Evolutionary conservation across 2,113 vertebrate genomes (phyloP).

Genomic region (Boulengeromyrus knoepffleri): DNA sequence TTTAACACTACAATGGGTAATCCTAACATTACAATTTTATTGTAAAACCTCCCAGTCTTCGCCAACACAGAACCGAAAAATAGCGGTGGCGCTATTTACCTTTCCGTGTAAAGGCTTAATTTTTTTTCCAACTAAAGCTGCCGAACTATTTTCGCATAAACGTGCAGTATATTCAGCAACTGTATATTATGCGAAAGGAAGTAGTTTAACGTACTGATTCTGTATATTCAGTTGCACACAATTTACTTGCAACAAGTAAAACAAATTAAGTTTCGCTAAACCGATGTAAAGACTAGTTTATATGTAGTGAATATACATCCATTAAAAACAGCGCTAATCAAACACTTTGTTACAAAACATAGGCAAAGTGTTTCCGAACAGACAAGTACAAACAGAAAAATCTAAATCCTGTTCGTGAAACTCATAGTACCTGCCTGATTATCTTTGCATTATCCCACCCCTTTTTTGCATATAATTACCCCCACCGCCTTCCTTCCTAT

Average conservation of each 20-base stretch:
- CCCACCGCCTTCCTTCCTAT: neutral
- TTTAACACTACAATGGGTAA: neutral
- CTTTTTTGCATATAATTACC: neutral
- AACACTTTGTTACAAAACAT: neutral
- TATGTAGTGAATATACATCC: neutral
- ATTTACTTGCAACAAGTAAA: neutral
- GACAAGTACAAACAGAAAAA: neutral
- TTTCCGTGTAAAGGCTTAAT: neutral
- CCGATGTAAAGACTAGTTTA: neutral
- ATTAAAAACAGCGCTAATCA: neutral
- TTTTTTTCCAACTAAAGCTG: neutral
- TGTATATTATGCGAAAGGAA: neutral
- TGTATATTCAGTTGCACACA: neutral
- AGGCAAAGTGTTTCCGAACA: neutral
- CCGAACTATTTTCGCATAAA: neutral
- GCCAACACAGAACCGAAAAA: neutral
- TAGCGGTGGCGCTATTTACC: constrained; percentile 14
- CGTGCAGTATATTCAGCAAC: neutral
- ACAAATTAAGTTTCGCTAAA: neutral
- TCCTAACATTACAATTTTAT: neutral
- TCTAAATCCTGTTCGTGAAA: neutral
- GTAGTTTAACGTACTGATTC: neutral
- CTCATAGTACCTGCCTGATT: neutral
- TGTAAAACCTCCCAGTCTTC: neutral
- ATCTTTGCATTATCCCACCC: neutral